phyloP scores from a whole-genome alignment of 2,113 vertebrate species.

The Chaetura pelagica region DNA sequence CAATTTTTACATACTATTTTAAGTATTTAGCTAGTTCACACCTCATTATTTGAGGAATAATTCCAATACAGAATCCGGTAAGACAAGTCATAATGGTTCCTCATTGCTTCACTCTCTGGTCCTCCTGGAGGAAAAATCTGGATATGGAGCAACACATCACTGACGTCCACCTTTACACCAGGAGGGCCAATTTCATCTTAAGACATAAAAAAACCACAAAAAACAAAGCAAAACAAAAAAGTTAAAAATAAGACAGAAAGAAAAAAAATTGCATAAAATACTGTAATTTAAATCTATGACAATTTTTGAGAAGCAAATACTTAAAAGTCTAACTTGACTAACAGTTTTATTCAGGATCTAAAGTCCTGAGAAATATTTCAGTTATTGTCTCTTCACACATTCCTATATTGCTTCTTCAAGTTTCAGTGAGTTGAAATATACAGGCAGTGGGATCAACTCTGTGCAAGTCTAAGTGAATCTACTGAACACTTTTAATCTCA shows the following conservation, averaged over 20 bases:
- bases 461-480: not conserved
- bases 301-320: not conserved
- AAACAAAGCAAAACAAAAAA: not conserved
- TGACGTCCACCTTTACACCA: constrained; percentile 26
- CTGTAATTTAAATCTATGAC: not conserved
- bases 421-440: not conserved
- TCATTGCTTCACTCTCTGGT: not conserved
- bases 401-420: not conserved
- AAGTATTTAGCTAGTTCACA: not conserved
- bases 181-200: constrained; percentile 66
- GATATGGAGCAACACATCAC: constrained; percentile 27
- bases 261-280: not conserved
- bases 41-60: constrained; percentile 55
- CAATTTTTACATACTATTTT: not conserved
- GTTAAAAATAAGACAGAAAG: not conserved
- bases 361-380: not conserved
- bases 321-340: not conserved
- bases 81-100: not conserved
- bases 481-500: not conserved
- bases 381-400: not conserved
- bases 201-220: not conserved
- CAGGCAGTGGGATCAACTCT: not conserved
- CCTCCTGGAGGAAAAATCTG: constrained; percentile 8
- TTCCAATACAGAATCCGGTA: constrained; percentile 71
- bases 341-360: not conserved